phyloP scores from a whole-genome alignment of 2,888 invertebrate genomes.

The Periphyllus acericola region DNA sequence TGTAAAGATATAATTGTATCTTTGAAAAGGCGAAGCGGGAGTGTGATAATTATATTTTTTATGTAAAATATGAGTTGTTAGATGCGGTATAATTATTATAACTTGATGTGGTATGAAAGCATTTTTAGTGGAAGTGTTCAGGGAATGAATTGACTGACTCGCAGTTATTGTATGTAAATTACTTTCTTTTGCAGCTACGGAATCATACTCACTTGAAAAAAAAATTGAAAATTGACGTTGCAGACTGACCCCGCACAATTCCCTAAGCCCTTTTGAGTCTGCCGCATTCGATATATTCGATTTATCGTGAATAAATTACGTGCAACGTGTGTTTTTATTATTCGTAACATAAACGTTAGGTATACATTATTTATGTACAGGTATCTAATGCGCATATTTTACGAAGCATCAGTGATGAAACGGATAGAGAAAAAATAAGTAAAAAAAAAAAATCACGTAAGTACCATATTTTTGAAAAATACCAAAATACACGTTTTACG shows the following conservation, averaged over 20 bases:
- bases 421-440: not conserved
- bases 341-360: slow-evolving; percentile 4
- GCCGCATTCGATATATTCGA: not conserved
- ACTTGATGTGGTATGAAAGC: not conserved
- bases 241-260: not conserved
- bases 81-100: not conserved
- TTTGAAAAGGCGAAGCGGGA: not conserved
- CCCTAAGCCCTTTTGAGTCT: not conserved
- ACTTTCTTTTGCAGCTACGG: not conserved
- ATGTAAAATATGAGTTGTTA: not conserved
- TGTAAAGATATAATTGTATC: not conserved
- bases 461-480: no score
- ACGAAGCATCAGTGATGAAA: not conserved
- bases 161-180: not conserved
- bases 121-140: not conserved
- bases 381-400: slow-evolving; percentile 3
- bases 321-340: not conserved
- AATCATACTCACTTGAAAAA: not conserved
- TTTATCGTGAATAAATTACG: slow-evolving; percentile 27
- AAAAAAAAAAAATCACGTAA: not conserved
- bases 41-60: not conserved
- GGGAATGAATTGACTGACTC: not conserved
- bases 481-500: no score
- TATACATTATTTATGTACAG: not conserved
- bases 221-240: slow-evolving; percentile 6